phyloP scores from a whole-genome alignment of 2,797 vertebrate species.

The Loriculus beryllinus region DNA sequence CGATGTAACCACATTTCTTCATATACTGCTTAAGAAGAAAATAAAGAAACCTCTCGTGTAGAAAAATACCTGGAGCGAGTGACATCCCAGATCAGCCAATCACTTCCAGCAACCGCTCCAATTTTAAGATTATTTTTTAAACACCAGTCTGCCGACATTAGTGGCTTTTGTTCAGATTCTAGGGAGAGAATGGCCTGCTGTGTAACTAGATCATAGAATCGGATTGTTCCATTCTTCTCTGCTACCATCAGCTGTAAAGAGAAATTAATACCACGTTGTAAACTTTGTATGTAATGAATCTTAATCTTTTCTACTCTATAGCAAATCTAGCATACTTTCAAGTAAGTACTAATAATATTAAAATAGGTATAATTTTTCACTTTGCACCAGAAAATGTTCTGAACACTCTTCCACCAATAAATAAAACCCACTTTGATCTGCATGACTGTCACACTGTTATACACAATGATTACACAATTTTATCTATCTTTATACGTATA shows the following conservation, averaged over 20 bases:
- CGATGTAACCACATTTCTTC: not conserved
- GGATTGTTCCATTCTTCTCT: constrained; percentile 91
- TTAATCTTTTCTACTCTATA: not conserved
- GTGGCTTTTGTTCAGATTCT: constrained; percentile 86
- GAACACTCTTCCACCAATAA: not conserved
- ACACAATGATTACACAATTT: not conserved
- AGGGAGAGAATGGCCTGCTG: constrained; percentile 95
- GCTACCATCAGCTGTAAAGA: constrained; percentile 91
- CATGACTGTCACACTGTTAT: not conserved
- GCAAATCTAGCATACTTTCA: not conserved
- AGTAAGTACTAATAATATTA: not conserved
- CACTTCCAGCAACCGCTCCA: constrained; percentile 90
- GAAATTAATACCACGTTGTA: not conserved
- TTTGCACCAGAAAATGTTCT: not conserved
- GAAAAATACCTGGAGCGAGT: constrained; percentile 87
- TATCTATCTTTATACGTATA: not conserved
- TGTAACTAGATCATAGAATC: constrained; percentile 91
- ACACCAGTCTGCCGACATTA: constrained; percentile 97
- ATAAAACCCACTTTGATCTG: not conserved
- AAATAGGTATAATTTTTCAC: not conserved
- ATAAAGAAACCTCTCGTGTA: not conserved
- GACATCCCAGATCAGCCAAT: constrained; percentile 98
- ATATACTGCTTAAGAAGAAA: not conserved
- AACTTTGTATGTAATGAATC: not conserved
- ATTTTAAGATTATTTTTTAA: constrained; percentile 92